phyloP scores from a whole-genome alignment of 2,797 vertebrate genomes.

The Melanotaenia nigrans region DNA sequence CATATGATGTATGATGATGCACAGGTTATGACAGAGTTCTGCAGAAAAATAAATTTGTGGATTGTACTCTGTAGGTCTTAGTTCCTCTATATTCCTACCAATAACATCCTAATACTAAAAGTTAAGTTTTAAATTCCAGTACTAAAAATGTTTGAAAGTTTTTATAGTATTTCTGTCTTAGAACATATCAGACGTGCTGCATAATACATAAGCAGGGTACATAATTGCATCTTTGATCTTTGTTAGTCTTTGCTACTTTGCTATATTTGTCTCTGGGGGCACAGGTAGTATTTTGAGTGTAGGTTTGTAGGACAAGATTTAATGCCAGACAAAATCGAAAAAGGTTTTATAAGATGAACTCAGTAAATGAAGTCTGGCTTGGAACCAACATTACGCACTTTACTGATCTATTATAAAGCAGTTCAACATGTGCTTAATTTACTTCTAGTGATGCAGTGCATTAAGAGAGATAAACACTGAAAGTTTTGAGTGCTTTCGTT shows the following conservation, averaged over 20 bases:
- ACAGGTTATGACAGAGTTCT: neutral
- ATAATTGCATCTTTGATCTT: constrained; percentile 48
- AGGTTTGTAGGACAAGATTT: constrained; percentile 18
- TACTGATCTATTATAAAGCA: constrained; percentile 49
- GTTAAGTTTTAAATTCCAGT: neutral
- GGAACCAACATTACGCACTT: constrained; percentile 46
- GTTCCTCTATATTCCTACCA: neutral
- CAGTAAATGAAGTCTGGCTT: constrained; percentile 44
- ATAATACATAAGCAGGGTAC: constrained; percentile 2
- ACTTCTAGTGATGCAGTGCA: constrained; percentile 32
- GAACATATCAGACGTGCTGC: constrained; percentile 10
- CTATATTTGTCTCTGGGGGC: constrained; percentile 39
- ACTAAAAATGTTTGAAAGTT: constrained; percentile 23
- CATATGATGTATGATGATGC: constrained; percentile 6
- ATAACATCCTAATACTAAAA: neutral
- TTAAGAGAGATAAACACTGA: constrained; percentile 23
- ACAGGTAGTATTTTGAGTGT: constrained; percentile 39
- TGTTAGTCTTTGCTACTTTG: constrained; percentile 25
- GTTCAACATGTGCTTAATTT: constrained; percentile 37
- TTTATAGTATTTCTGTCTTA: constrained; percentile 17
- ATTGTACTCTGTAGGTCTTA: neutral
- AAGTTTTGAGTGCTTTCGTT: constrained; percentile 12
- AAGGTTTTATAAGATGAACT: constrained; percentile 50
- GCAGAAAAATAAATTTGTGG: neutral
- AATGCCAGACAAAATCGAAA: constrained; percentile 41